These are phyloP conservation scores for Ctenodactylus gundi DNA, from an alignment of 2,113 vertebrate species.

Conservation along the genomic window DNA sequence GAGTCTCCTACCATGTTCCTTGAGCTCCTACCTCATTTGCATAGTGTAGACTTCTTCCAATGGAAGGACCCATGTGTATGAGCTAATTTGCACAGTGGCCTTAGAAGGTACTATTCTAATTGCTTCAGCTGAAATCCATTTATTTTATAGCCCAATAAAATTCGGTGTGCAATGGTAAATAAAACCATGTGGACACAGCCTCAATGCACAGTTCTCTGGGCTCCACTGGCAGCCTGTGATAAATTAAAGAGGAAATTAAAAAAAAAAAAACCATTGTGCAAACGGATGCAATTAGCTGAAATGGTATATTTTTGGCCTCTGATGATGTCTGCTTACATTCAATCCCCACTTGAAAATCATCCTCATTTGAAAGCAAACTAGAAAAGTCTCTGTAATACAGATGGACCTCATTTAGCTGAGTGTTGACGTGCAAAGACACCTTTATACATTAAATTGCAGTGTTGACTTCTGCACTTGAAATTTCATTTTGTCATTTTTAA, in stretches of 20 bases:
- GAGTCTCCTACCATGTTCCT: neutral
- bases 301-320: slow-evolving; percentile 67
- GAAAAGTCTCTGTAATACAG: slow-evolving; percentile 68
- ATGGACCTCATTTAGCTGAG: slow-evolving; percentile 60
- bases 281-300: slow-evolving; percentile 69
- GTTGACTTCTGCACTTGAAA: slow-evolving; percentile 71
- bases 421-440: slow-evolving; percentile 63
- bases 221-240: slow-evolving; percentile 59
- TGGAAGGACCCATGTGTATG: neutral
- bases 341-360: slow-evolving; percentile 64
- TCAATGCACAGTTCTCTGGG: slow-evolving; percentile 59
- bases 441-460: slow-evolving; percentile 63
- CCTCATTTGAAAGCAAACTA: slow-evolving; percentile 70
- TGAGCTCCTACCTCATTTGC: neutral
- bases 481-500: slow-evolving; percentile 80
- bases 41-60: neutral
- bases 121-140: slow-evolving; percentile 70
- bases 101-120: slow-evolving; percentile 70
- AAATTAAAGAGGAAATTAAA: slow-evolving; percentile 50
- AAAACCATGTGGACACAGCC: slow-evolving; percentile 51
- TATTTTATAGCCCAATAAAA: slow-evolving; percentile 77
- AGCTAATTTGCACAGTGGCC: slow-evolving; percentile 50
- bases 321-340: slow-evolving; percentile 68
- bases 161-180: slow-evolving; percentile 69
- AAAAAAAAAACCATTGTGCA: slow-evolving; percentile 1